phyloP scores from a whole-genome alignment of 1,140 invertebrate species.

The Camponotus pennsylvanicus region DNA sequence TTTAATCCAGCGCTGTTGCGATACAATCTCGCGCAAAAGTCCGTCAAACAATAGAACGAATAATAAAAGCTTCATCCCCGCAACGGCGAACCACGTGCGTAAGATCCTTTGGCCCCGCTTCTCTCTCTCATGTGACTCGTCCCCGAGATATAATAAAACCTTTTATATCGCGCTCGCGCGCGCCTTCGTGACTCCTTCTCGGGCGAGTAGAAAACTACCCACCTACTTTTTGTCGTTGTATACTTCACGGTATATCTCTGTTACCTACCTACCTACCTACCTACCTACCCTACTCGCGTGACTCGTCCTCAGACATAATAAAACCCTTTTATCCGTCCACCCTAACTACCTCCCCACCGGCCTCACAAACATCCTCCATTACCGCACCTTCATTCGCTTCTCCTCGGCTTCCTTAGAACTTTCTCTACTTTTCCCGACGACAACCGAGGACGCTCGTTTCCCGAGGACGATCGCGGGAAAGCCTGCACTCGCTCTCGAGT shows the following conservation, averaged over 20 bases:
- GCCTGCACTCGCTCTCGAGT: slow-evolving; percentile 57
- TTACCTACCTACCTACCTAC: slow-evolving; percentile 16
- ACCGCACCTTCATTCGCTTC: slow-evolving; percentile 29
- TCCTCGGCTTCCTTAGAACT: slow-evolving; percentile 47
- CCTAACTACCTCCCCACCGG: slow-evolving; percentile 47
- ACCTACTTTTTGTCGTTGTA: slow-evolving; percentile 61
- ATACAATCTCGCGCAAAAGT: background rate
- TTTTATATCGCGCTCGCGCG: slow-evolving; percentile 60
- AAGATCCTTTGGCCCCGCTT: slow-evolving; percentile 41
- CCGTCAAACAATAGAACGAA: slow-evolving; percentile 58
- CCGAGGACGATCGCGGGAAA: slow-evolving; percentile 62
- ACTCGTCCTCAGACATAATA: slow-evolving; percentile 70
- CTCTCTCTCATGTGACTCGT: slow-evolving; percentile 34
- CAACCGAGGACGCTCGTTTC: slow-evolving; percentile 60
- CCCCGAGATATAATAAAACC: slow-evolving; percentile 67
- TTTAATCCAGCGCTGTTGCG: slow-evolving; percentile 8
- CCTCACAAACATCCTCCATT: slow-evolving; percentile 60
- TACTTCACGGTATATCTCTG: slow-evolving; percentile 50
- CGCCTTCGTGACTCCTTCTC: slow-evolving; percentile 11
- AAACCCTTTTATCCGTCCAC: slow-evolving; percentile 61
- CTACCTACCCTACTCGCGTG: slow-evolving; percentile 60
- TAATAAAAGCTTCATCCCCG: slow-evolving; percentile 61
- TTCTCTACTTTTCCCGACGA: slow-evolving; percentile 33
- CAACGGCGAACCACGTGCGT: slow-evolving; percentile 25
- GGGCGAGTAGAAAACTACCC: slow-evolving; percentile 47